phyloP scores from a whole-genome alignment of 2,113 vertebrate species.

The Melanerpes formicivorus region DNA sequence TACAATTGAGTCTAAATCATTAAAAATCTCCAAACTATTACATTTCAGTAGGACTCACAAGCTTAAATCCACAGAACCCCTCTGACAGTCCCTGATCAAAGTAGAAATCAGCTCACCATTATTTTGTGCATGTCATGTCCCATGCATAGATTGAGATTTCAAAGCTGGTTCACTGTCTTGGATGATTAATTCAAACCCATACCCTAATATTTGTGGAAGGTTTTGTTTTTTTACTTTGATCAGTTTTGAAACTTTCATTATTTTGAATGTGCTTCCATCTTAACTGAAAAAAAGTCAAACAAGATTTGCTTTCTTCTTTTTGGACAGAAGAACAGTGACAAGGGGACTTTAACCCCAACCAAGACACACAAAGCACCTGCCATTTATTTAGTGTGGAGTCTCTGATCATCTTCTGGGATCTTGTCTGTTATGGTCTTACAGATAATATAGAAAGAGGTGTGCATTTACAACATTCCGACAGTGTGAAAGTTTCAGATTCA shows the following conservation, averaged over 20 bases:
- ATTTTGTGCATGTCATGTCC: background rate
- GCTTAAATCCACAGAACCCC: background rate
- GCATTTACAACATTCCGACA: background rate
- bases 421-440: background rate
- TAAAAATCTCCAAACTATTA: background rate
- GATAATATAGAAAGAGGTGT: background rate
- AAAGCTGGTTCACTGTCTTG: background rate
- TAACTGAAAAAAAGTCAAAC: background rate
- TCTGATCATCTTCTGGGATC: background rate
- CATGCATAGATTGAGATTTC: background rate
- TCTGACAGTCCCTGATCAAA: constrained; percentile 7
- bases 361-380: background rate
- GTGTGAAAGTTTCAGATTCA: background rate
- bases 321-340: background rate
- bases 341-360: background rate
- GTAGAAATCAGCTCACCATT: background rate
- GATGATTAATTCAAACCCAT: background rate
- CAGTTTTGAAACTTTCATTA: background rate
- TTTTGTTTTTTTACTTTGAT: background rate
- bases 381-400: too few species aligned
- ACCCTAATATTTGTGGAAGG: background rate
- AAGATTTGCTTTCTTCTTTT: background rate
- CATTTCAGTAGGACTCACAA: background rate
- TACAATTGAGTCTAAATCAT: background rate
- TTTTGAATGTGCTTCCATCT: background rate